These are phyloP conservation scores for Aldrovandia affinis DNA, from an alignment of 2,797 vertebrate genomes.

Conservation along the genomic window DNA sequence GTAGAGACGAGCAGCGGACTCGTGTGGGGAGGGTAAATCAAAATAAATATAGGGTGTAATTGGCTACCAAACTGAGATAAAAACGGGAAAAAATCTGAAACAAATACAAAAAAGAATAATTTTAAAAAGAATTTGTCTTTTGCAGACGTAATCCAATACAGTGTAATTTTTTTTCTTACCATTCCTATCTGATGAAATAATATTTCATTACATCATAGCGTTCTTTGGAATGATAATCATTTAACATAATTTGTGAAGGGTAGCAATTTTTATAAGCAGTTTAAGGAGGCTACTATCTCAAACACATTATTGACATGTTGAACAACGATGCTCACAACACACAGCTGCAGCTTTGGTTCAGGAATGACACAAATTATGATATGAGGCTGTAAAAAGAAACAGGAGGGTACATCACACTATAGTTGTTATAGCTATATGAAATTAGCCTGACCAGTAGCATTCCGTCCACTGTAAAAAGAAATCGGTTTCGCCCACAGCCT, in stretches of 20 bases:
- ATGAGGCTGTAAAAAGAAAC: background rate
- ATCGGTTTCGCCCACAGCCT: background rate
- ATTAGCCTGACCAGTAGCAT: background rate
- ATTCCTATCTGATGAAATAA: background rate
- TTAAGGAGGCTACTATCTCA: background rate
- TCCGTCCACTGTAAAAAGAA: background rate
- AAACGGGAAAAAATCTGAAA: too few species aligned
- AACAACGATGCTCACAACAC: background rate
- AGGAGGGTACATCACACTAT: background rate
- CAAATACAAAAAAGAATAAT: too few species aligned
- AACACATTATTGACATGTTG: background rate
- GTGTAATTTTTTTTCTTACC: background rate
- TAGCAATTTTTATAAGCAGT: background rate
- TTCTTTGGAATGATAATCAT: background rate
- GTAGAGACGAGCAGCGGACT: too few species aligned
- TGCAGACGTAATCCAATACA: background rate
- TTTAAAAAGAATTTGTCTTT: too few species aligned
- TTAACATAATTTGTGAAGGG: background rate
- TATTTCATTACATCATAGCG: background rate
- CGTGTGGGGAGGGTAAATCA: too few species aligned
- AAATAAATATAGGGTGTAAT: too few species aligned
- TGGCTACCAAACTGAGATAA: too few species aligned
- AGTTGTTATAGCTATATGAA: background rate
- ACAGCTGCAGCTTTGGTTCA: background rate
- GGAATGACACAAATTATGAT: background rate